Percentiles rank a stretch among this genome's conserved stretches.
Evolutionary conservation across 2,113 vertebrate genomes (phyloP).

Genomic region (Antechinus flavipes): DNA sequence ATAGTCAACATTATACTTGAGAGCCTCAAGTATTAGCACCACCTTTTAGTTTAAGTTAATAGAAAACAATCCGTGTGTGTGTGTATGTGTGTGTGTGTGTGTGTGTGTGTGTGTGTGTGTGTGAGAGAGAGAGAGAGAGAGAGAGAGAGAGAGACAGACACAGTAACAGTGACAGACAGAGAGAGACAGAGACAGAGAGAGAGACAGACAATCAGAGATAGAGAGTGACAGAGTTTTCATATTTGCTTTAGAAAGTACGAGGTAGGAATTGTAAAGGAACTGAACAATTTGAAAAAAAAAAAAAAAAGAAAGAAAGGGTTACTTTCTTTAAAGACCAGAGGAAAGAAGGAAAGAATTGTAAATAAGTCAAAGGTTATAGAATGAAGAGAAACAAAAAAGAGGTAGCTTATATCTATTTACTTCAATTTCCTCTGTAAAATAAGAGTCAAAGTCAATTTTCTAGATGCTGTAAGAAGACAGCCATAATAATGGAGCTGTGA

Average conservation of each 20-base stretch:
- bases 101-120: not conserved
- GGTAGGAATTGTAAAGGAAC: not conserved
- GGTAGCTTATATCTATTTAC: not conserved
- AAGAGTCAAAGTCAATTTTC: not conserved
- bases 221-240: not conserved
- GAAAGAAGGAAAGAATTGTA: not conserved
- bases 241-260: not conserved
- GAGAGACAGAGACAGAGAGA: no score
- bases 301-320: not conserved
- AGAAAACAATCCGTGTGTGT: not conserved
- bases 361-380: not conserved
- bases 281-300: not conserved
- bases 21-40: not conserved
- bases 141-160: no score
- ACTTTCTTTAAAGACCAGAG: not conserved
- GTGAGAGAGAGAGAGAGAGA: no score
- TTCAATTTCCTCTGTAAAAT: not conserved
- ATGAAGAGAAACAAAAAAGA: not conserved
- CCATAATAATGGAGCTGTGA: not conserved
- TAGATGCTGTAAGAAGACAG: not conserved
- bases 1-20: not conserved
- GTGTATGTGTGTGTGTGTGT: not conserved
- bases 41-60: not conserved
- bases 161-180: no score
- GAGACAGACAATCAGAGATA: no score